Evolutionary conservation across 2,113 vertebrate species (phyloP), one percentile per base, ranked within the genome.

Genomic region (Siniperca knerii): DNA sequence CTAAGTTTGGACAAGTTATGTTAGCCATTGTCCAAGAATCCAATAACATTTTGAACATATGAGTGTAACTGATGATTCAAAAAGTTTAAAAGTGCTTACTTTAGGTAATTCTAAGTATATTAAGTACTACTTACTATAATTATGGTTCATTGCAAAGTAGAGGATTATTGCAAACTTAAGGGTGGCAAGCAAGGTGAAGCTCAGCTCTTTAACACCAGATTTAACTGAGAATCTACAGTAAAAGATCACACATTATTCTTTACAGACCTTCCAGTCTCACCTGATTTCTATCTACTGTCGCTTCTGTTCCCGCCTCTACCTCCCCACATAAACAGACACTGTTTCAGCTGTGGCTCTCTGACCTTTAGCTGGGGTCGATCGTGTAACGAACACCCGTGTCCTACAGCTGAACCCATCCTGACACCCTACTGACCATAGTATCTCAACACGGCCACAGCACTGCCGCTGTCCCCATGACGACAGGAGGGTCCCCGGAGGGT

Each of bases 371-470:
- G 81, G 72, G 84, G 87, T 89, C 42, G 66, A 77, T 69, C 48
- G 4, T 92, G 95, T 95, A 95, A 95, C 72, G 18, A 83, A 96
- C 89, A 95, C 95, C 93, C 6, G 70, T 94, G 95, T 93, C 95
- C 96, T 57, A 55, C 79, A 50, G 81, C 72, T 95, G 95, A 96
- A 94, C 95, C 87, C 68, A 16, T 65, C 74, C 82, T 65, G 83
- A 86, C 50, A 75, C 81, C 84, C 74, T 42, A 23, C 64, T 64
- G 88, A 83, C 90, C 82, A 76, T 23, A 33, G 75, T 82, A 84
- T 83, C 87, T 83, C 87, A 90, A 77, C 79, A 75, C 46, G 69
- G 75, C 55, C 35, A 70, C 62, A 57, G 70, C 64, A 23, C 82
- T 62, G 64, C 85, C 25, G 60, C 75, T 9, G 6, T 86, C 60